Conservation (phyloP, 2,888 invertebrate species). For the Tetropium fuscum region DNA sequence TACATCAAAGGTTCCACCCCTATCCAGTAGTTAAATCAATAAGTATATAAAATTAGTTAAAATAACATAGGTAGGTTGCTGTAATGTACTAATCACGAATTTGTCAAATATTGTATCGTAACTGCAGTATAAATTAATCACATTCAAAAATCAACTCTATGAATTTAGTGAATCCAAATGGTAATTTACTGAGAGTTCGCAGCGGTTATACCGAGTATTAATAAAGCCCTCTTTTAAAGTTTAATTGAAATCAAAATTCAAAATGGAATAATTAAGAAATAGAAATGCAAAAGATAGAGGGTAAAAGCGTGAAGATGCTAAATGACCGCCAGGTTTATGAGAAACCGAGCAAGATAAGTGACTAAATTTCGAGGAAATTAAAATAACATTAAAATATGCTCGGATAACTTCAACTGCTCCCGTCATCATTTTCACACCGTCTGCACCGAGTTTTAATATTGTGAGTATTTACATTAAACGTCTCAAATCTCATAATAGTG, state of each 20-base stretch:
- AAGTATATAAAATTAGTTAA: no score
- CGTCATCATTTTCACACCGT: slow-evolving; percentile 30
- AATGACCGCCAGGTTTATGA: slow-evolving; percentile 52
- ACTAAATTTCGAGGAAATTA: slow-evolving; percentile 51
- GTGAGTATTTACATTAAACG: slow-evolving; percentile 16
- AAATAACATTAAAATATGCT: slow-evolving; percentile 52
- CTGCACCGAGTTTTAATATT: slow-evolving; percentile 27
- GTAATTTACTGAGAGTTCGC: slow-evolving; percentile 46
- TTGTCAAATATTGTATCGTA: slow-evolving; percentile 1
- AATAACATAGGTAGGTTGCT: no score
- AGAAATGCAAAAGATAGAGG: slow-evolving; percentile 50
- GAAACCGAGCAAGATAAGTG: slow-evolving; percentile 49
- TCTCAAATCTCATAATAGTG: slow-evolving; percentile 1
- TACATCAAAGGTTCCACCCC: no score
- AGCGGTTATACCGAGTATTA: slow-evolving; percentile 50
- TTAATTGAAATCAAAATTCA: slow-evolving; percentile 61
- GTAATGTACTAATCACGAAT: no score
- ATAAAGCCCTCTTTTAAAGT: slow-evolving; percentile 54
- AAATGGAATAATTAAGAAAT: slow-evolving; percentile 59
- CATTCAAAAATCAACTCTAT: slow-evolving; percentile 58
- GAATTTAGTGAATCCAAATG: slow-evolving; percentile 35
- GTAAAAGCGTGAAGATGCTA: slow-evolving; percentile 41
- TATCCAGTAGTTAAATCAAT: no score
- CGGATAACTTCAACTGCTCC: slow-evolving; percentile 44
- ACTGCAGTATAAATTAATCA: slow-evolving; percentile 16